These are phyloP conservation scores for Chlamydotis undulata DNA, from an alignment of 2,113 vertebrate species.

Conservation along the genomic window DNA sequence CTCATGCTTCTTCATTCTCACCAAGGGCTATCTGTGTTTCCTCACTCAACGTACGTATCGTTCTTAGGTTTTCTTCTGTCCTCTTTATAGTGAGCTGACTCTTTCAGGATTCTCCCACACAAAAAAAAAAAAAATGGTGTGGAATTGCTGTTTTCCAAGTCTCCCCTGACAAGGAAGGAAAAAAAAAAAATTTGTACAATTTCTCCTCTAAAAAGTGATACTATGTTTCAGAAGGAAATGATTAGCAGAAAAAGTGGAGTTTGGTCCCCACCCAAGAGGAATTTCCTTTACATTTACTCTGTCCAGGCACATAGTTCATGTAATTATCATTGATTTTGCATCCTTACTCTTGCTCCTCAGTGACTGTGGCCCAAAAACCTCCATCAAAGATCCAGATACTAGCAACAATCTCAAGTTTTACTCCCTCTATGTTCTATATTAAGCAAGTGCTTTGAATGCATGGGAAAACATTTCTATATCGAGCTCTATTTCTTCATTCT, in stretches of 20 bases:
- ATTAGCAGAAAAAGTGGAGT: neutral
- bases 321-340: neutral
- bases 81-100: neutral
- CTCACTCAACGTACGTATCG: neutral
- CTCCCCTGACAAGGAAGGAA: neutral
- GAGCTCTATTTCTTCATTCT: neutral
- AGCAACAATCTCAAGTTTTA: neutral
- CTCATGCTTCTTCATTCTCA: neutral
- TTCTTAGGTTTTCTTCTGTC: neutral
- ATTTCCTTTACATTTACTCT: neutral
- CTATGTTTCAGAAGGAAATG: neutral
- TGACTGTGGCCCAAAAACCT: neutral
- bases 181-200: neutral
- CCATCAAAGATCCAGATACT: neutral
- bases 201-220: neutral
- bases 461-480: neutral
- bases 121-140: neutral
- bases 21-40: neutral
- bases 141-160: neutral
- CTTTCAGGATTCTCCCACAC: neutral
- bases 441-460: slow-evolving; percentile 2
- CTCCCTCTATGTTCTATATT: neutral
- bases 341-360: neutral
- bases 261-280: neutral
- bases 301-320: neutral